Evolutionary conservation across 1,140 invertebrate species (phyloP).

Genomic region (Lineus longissimus): DNA sequence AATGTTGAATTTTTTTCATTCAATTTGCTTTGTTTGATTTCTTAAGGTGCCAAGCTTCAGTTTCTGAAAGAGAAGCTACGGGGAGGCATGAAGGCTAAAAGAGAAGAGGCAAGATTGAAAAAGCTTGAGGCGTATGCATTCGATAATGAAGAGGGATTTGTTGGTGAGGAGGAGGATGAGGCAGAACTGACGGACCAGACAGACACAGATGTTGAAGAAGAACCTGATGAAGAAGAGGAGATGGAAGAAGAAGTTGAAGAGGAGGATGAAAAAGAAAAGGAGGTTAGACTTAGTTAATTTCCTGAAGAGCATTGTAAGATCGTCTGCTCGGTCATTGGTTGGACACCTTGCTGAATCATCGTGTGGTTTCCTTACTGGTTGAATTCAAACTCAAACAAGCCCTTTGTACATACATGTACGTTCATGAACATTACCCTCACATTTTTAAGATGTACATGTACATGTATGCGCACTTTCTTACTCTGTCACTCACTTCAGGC

Average conservation of each 20-base stretch:
- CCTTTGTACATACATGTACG: too few relatives aligned
- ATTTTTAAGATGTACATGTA: neutral
- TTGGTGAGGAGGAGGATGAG: slow-evolving; percentile 26
- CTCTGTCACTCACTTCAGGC: slow-evolving; percentile 16
- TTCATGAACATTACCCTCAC: neutral
- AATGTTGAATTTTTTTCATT: neutral
- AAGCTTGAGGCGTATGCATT: slow-evolving; percentile 55
- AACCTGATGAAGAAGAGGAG: slow-evolving; percentile 51
- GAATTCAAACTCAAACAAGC: too few relatives aligned
- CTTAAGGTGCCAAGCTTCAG: slow-evolving; percentile 52
- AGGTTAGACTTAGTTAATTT: slow-evolving; percentile 10
- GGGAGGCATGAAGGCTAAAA: slow-evolving; percentile 61
- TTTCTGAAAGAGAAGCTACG: slow-evolving; percentile 64
- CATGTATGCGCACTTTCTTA: neutral
- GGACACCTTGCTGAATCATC: too few relatives aligned
- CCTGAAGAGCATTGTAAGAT: neutral
- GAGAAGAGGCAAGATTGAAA: slow-evolving; percentile 64
- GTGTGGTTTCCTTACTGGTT: too few relatives aligned
- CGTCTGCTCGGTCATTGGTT: too few relatives aligned
- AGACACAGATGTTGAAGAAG: slow-evolving; percentile 41
- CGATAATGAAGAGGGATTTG: slow-evolving; percentile 49
- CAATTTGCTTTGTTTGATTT: too few relatives aligned
- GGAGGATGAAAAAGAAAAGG: slow-evolving; percentile 31
- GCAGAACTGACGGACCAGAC: slow-evolving; percentile 17
- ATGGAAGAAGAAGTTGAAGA: slow-evolving; percentile 23